These are phyloP conservation scores for Nematopogon swammerdamellus DNA, from an alignment of 2,888 invertebrate species.

Conservation along the genomic window DNA sequence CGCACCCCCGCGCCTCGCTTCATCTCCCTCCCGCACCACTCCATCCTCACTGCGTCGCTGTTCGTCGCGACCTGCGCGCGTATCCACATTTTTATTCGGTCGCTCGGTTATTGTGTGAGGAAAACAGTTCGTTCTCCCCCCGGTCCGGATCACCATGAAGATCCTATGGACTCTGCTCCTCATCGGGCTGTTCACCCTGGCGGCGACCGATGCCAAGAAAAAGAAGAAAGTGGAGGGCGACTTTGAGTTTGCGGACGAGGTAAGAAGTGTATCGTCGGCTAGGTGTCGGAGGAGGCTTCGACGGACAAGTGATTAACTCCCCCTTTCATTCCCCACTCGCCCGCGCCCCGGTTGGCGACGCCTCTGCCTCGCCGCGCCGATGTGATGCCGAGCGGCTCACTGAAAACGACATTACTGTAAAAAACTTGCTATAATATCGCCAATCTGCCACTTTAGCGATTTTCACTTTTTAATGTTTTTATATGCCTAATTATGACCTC, in stretches of 20 bases:
- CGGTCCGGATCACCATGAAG: background rate
- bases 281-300: background rate
- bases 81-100: slow-evolving; percentile 13
- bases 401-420: too few relatives aligned
- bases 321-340: slow-evolving; percentile 6
- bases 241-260: slow-evolving; percentile 78
- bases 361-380: too few relatives aligned
- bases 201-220: slow-evolving; percentile 40
- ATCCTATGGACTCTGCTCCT: background rate
- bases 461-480: too few relatives aligned
- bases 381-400: too few relatives aligned
- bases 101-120: background rate
- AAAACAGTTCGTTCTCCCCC: background rate
- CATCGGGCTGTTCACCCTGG: background rate
- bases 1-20: slow-evolving; percentile 1
- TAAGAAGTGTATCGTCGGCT: slow-evolving; percentile 23
- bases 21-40: slow-evolving; percentile 4
- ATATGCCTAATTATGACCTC: too few relatives aligned
- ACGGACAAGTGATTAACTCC: slow-evolving; percentile 3
- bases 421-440: too few relatives aligned
- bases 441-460: too few relatives aligned
- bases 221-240: slow-evolving; percentile 75
- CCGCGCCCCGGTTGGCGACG: too few relatives aligned
- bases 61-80: slow-evolving; percentile 11
- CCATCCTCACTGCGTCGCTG: slow-evolving; percentile 9